Conservation (phyloP, 1,140 invertebrate genomes). For the Paraescarpia echinospica region DNA sequence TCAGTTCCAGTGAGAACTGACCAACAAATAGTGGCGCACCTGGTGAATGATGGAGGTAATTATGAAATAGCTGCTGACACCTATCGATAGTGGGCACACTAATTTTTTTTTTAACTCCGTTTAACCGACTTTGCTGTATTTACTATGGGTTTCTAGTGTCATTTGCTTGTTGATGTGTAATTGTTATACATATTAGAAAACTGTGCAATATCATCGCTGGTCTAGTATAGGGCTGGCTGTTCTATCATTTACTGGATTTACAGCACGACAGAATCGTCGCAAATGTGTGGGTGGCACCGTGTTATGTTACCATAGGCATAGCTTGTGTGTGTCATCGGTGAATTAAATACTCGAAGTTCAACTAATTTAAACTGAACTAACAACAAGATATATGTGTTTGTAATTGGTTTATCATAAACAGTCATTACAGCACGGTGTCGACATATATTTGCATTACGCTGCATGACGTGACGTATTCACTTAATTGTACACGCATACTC, state of each 20-base stretch:
- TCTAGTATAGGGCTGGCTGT: not conserved
- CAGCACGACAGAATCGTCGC: not conserved
- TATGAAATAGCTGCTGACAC: not conserved
- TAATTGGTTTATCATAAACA: too few relatives aligned
- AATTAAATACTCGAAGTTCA: too few relatives aligned
- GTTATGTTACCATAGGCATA: too few relatives aligned
- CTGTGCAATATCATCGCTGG: not conserved
- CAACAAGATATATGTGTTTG: too few relatives aligned
- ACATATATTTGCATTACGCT: too few relatives aligned
- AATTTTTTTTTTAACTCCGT: not conserved
- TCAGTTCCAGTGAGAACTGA: not conserved
- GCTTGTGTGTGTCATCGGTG: too few relatives aligned
- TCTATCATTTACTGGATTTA: not conserved
- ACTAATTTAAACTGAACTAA: too few relatives aligned
- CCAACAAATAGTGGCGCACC: not conserved
- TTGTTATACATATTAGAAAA: constrained; percentile 2
- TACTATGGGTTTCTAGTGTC: not conserved
- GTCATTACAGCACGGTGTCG: too few relatives aligned
- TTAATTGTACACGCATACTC: too few relatives aligned
- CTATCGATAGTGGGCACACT: not conserved
- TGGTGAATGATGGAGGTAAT: not conserved
- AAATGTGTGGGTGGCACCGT: too few relatives aligned
- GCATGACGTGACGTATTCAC: too few relatives aligned
- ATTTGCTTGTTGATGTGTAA: not conserved
- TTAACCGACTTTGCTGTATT: not conserved